These are phyloP conservation scores for Thereuonema tuberculata DNA, from an alignment of 1,140 invertebrate species.

Conservation along the genomic window DNA sequence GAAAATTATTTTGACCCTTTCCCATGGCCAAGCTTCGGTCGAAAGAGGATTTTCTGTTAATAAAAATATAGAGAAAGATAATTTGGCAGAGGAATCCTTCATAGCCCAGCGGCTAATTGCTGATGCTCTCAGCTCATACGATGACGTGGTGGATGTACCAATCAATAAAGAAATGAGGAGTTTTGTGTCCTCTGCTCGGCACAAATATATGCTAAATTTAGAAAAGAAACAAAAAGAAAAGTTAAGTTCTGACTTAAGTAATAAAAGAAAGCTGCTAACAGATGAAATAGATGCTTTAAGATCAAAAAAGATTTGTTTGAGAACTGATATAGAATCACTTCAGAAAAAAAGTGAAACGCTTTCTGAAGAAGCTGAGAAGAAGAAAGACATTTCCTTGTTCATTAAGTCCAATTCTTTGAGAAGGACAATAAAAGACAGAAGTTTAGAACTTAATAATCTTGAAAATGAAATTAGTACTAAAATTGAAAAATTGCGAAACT, in stretches of 20 bases:
- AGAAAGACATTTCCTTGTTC: not conserved
- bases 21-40: slow-evolving; percentile 21
- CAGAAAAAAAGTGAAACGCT: not conserved
- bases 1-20: slow-evolving; percentile 15
- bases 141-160: slow-evolving; percentile 1
- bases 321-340: too few species aligned
- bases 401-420: not conserved
- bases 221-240: not conserved
- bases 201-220: not conserved
- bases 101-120: slow-evolving; percentile 12
- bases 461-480: too few species aligned
- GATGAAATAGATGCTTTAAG: not conserved
- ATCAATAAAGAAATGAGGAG: slow-evolving; percentile 3
- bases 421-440: not conserved
- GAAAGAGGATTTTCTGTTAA: slow-evolving; percentile 21
- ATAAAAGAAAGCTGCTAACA: not conserved
- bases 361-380: not conserved
- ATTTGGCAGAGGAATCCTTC: slow-evolving; percentile 17
- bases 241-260: not conserved
- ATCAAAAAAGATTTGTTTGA: too few species aligned
- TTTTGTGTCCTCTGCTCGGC: not conserved
- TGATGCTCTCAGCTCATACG: not conserved
- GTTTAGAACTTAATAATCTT: too few species aligned
- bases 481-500: too few species aligned
- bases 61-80: slow-evolving; percentile 18